Base-by-base conservation (phyloP, 2,888 invertebrate genomes). In the Panopea generosa region DNA sequence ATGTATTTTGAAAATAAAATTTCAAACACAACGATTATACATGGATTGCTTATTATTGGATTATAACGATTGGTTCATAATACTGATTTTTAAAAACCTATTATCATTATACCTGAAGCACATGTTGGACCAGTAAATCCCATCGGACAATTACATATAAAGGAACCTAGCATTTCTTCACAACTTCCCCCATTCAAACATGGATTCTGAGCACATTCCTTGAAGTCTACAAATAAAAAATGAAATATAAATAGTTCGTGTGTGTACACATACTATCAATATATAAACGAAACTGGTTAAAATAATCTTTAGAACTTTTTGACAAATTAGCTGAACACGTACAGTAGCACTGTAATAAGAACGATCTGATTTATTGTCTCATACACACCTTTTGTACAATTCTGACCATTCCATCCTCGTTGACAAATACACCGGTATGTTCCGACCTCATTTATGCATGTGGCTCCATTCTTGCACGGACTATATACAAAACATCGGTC, bases 391-490 rank as follows among this genome's bases (percentile, higher is more conserved):
- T 16, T 4, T 16, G 45, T 18, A 45, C 45, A 45, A 45, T 45
- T 45, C 45, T 9, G 66, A 2, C 83, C 81, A 3, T 77, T 69
- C 83, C 83, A 84, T 27, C 83, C 83, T 33, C 55, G 55, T 6
- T 52, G 55, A 75, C 83, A 84, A 11, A 79, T 72, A 65, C 83
- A 84, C 7, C 77, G 57, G 26, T 75, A 84, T 6, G 66, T 66
- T 4, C 83, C 83, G 40, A 77, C 69, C 29, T 74, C 72, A 43
- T 84, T 84, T 9, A 84, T 77, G 65, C 83, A 84, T 2, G 79
- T 75, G 24, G 81, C 83, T 38, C 75, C 62, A 53, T 84, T 84
- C 45, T 63, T 68, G 61, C 83, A 84, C 9, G 83, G 83, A 24
- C 59, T 72, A 33, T 49, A 73, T 11, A 68, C 50, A 43, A 75